Evolutionary conservation across 2,797 vertebrate species (phyloP), one percentile per base, ranked within the genome.

Genomic region (Intellagama lesueurii): DNA sequence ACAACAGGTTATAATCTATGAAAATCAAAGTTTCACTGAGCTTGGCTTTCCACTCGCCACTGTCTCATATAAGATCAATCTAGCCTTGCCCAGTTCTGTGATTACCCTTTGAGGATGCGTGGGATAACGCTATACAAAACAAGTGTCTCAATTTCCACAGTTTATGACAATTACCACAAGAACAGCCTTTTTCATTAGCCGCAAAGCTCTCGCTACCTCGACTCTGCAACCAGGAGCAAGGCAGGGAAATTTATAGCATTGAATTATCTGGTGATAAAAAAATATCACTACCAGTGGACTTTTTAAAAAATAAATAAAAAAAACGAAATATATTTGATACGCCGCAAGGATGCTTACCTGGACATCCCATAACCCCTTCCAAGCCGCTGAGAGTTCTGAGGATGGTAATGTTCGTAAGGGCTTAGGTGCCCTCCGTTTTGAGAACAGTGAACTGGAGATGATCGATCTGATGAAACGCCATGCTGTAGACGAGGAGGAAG

Each of bases 401-500:
- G 96, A 75, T 97, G 96, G 12, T 97, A 98, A 89, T 97, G 96
- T 24, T 98, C 98, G 2, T 97, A 98, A 80, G 97, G 92, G 2
- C 92, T 81, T 92, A 98, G 19, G 49, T 86, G 93, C 16, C 93
- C 94, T 92, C 49, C 90, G 79, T 95, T 94, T n/a, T 97, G 95
- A 14, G 90, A 89, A 47, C 95, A 96, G 8, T 96, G 95, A 16
- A 97, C 19, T 22, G 95, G 90, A 17, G 96, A 94, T 12, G 96
- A 95, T 5, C 95, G 97, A 28, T 97, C 96, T 0, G 94, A 90
- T 40, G 95, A 90, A 82, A 96, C 79, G 30, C 40, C 70, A 0
- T 97, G 97, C 93, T 98, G 98, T 60, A 99, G 96, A 24, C 98
- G 97, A 1, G 98, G 98, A 0, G 98, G 98, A 5, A 98, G 93